Evolutionary conservation across 2,888 invertebrate genomes (phyloP).

Genomic region (Molorchus minor): DNA sequence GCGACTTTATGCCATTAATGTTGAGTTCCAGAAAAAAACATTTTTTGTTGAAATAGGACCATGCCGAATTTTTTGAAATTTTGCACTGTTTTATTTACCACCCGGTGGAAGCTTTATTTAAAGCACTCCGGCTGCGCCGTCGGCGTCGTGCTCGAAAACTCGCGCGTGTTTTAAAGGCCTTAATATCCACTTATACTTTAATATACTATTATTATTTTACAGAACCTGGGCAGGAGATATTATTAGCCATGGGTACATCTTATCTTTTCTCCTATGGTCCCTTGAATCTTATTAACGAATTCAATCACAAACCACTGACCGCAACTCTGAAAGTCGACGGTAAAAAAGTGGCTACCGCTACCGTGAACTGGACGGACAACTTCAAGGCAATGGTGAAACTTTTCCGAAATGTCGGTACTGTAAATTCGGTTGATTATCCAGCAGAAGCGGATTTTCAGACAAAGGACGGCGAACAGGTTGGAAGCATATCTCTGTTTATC

Average conservation of each 20-base stretch:
- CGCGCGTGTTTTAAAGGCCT: too few relatives aligned
- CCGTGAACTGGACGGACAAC: constrained; percentile 63
- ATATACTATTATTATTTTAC: too few relatives aligned
- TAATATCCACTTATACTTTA: neutral
- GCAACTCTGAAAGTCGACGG: constrained; percentile 65
- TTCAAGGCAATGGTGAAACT: constrained; percentile 65
- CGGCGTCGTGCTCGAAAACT: too few relatives aligned
- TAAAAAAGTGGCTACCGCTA: constrained; percentile 62
- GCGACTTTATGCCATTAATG: too few relatives aligned
- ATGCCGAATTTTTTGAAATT: too few relatives aligned
- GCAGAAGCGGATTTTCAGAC: constrained; percentile 13
- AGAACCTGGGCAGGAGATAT: neutral
- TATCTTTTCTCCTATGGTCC: constrained; percentile 66
- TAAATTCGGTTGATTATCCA: constrained; percentile 53
- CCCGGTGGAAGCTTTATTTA: too few relatives aligned
- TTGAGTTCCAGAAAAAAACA: too few relatives aligned
- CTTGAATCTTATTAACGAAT: constrained; percentile 62
- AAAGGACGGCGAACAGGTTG: constrained; percentile 59
- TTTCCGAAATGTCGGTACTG: constrained; percentile 49
- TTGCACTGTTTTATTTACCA: too few relatives aligned
- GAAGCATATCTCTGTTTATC: constrained; percentile 64
- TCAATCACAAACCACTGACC: constrained; percentile 65
- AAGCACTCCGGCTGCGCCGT: too few relatives aligned
- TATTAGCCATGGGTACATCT: constrained; percentile 65
- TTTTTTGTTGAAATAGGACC: too few relatives aligned